Conservation (phyloP, 2,113 vertebrate species). For the Eonycteris spelaea region DNA sequence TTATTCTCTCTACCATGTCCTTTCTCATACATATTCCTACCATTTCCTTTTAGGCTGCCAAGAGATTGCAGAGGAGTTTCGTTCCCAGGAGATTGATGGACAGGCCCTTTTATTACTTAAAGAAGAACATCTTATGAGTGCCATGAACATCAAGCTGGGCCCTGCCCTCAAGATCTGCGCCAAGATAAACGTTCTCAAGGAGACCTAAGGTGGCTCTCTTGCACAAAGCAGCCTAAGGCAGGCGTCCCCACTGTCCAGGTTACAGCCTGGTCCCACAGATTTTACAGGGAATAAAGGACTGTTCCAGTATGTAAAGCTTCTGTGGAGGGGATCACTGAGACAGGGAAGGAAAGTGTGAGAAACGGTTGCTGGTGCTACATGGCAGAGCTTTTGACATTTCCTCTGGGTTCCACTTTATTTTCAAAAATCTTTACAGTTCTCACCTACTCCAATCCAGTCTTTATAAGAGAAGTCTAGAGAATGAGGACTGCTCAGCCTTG, state of each 20-base stretch:
- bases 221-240: constrained; percentile 45
- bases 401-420: constrained; percentile 63
- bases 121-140: constrained; percentile 98
- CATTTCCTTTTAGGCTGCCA: constrained; percentile 89
- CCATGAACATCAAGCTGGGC: constrained; percentile 99
- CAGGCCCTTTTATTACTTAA: constrained; percentile 96
- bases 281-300: constrained; percentile 42
- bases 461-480: constrained; percentile 40
- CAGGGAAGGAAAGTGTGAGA: constrained; percentile 27
- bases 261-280: constrained; percentile 52
- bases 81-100: constrained; percentile 98
- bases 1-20: background rate
- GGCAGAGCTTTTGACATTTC: constrained; percentile 57
- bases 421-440: background rate
- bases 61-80: constrained; percentile 95
- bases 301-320: background rate
- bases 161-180: constrained; percentile 99
- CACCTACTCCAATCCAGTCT: background rate
- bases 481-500: constrained; percentile 32
- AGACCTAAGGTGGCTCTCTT: constrained; percentile 83
- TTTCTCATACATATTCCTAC: background rate
- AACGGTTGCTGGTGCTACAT: constrained; percentile 63
- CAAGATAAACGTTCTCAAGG: constrained; percentile 96
- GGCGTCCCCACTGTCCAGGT: constrained; percentile 8
- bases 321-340: background rate